Evolutionary conservation across 2,797 vertebrate species (phyloP), one percentile per base, ranked within the genome.

Genomic region (Anniella stebbinsi): DNA sequence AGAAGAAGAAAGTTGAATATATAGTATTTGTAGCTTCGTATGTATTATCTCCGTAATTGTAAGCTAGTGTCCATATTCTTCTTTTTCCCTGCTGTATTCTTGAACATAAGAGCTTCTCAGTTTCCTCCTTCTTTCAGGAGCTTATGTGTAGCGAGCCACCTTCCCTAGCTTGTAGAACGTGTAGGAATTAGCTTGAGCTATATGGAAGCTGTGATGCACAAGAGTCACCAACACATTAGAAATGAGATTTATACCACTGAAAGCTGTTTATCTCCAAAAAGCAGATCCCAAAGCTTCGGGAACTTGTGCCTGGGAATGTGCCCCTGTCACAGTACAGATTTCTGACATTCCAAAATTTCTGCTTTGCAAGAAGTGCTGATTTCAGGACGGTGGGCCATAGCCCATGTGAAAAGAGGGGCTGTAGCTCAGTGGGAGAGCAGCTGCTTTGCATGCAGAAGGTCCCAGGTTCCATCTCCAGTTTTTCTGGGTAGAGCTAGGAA

Each of bases 181-280:
- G 54, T 36, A 45, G 30, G 75, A 88, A 82, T 75, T 48, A 75
- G 54, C 69, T 73, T 21, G 21, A 57, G 54, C 38, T 82, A 63
- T 1, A 80, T 18, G 21, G 41, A 80, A 80, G 30, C 33, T 10
- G 48, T n/a, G 41, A 75, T n/a, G 2, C 4, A 36, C 41, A 73
- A 45, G 38, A n/a, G 82, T 18, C 41, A 84, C 23, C n/a, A 84
- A 38, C 60, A 51, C 67, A 66, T 41, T 2, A 66, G 51, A n/a
- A 89, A 67, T 66, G 41, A 38, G 80, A 76, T 75, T 63, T 60
- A 76, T 51, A 54, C 17, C 77, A 21, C 33, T 76, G 30, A 72
- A 77, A 77, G 72, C 83, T 89, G 75, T 80, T 85, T 90, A 90
- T 87, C 84, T 87, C 69, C 33, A 87, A 48, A 88, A 81, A 66